These are phyloP conservation scores for Phalacrocorax brasilianus DNA, from an alignment of 2,113 vertebrate species.

Conservation along the genomic window DNA sequence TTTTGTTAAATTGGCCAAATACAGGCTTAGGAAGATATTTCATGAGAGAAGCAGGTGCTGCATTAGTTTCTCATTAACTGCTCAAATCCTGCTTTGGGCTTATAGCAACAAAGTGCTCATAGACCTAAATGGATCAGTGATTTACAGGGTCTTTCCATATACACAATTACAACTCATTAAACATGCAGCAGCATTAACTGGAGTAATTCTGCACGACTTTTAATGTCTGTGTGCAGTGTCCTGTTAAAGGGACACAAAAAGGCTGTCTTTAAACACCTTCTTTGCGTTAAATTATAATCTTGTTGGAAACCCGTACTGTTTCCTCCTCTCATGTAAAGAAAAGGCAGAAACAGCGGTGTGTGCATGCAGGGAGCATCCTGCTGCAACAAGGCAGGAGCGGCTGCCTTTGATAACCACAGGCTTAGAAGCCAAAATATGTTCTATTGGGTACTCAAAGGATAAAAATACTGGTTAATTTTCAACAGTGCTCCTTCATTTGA, in stretches of 20 bases:
- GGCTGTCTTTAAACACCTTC: slow-evolving; percentile 46
- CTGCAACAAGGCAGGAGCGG: slow-evolving; percentile 8
- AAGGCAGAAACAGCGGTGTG: not conserved
- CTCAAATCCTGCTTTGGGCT: slow-evolving; percentile 70
- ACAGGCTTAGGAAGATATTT: slow-evolving; percentile 47
- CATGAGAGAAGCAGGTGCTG: slow-evolving; percentile 68
- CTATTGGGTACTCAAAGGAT: slow-evolving; percentile 78
- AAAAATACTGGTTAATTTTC: slow-evolving; percentile 85
- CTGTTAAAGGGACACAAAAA: slow-evolving; percentile 47
- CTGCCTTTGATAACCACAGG: slow-evolving; percentile 70
- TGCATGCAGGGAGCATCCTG: not conserved
- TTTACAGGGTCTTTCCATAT: slow-evolving; percentile 56
- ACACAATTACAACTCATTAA: slow-evolving; percentile 66
- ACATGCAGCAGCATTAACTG: slow-evolving; percentile 54
- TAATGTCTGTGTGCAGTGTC: slow-evolving; percentile 31
- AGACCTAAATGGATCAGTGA: slow-evolving; percentile 55
- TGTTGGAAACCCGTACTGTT: slow-evolving; percentile 33
- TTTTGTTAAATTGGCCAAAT: slow-evolving; percentile 56
- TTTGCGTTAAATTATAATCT: slow-evolving; percentile 39
- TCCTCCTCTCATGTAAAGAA: not conserved
- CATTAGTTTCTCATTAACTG: slow-evolving; percentile 71
- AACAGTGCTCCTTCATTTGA: slow-evolving; percentile 86
- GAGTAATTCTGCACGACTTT: slow-evolving; percentile 27
- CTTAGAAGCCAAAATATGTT: slow-evolving; percentile 79
- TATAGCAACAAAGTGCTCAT: slow-evolving; percentile 59